phyloP scores from a whole-genome alignment of 2,113 vertebrate species.

The Nycticebus coucang region DNA sequence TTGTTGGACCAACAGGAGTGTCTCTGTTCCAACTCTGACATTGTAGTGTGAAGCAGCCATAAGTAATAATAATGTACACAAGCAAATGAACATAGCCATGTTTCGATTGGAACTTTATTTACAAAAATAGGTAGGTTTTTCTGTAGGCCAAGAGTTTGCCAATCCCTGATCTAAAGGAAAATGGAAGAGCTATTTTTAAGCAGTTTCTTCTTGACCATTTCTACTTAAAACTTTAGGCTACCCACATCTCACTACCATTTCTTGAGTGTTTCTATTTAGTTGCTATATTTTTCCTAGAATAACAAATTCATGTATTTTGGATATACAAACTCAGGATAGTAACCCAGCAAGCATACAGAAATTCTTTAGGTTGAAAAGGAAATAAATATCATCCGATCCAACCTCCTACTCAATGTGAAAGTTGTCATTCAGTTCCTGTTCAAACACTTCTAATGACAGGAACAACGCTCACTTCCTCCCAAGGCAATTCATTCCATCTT shows the following conservation, averaged over 20 bases:
- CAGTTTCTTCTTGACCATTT: background rate
- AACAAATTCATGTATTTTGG: slow-evolving; percentile 3
- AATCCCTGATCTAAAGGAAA: background rate
- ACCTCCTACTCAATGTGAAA: background rate
- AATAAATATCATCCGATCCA: background rate
- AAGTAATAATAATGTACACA: background rate
- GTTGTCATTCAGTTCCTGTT: background rate
- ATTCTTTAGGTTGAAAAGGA: background rate
- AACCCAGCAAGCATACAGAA: background rate
- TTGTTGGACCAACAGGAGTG: background rate
- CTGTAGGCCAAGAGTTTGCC: background rate
- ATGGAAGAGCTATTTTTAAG: background rate
- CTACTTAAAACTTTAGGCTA: background rate
- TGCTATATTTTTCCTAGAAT: background rate
- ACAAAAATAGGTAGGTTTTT: background rate
- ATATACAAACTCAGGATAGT: background rate
- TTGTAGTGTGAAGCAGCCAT: background rate
- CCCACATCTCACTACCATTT: background rate
- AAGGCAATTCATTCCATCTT: background rate
- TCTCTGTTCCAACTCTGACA: background rate
- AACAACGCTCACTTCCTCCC: background rate
- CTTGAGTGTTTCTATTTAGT: slow-evolving; percentile 13
- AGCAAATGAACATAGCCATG: background rate
- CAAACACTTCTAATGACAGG: background rate
- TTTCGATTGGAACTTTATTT: slow-evolving; percentile 33